These are phyloP conservation scores for Ceyx margarethae DNA, from an alignment of 2,113 vertebrate genomes.

Conservation along the genomic window DNA sequence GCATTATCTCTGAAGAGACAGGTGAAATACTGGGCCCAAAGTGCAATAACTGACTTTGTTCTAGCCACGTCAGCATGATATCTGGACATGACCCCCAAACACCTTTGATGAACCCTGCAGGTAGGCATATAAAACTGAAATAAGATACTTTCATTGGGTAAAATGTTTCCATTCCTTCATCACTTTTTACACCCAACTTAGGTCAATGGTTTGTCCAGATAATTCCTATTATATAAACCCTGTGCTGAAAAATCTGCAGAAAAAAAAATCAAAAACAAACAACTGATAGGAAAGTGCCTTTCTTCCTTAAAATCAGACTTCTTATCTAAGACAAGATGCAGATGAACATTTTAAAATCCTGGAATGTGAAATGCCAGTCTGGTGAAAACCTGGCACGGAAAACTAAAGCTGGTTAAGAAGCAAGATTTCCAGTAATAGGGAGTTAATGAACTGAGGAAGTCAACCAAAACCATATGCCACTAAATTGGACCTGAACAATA, in stretches of 20 bases:
- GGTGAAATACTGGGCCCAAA: neutral
- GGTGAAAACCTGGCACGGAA: neutral
- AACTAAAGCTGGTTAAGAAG: neutral
- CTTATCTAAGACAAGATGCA: neutral
- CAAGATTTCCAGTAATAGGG: neutral
- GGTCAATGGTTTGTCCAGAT: neutral
- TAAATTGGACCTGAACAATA: neutral
- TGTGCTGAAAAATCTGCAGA: neutral
- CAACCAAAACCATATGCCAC: neutral
- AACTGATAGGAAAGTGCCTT: neutral
- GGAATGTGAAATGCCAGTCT: neutral
- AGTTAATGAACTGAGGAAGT: neutral
- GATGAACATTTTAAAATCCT: neutral
- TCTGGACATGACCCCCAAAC: fast-evolving
- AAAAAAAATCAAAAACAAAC: no score
- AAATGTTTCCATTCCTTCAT: neutral
- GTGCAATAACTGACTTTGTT: neutral
- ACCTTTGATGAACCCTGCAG: neutral
- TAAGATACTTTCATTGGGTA: neutral
- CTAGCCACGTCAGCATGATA: neutral
- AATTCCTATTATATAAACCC: neutral
- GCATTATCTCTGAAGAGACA: neutral
- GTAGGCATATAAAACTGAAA: neutral
- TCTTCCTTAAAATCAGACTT: neutral
- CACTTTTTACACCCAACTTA: neutral